phyloP scores from a whole-genome alignment of 2,888 invertebrate species.

The Aspidiotus rigidus region DNA sequence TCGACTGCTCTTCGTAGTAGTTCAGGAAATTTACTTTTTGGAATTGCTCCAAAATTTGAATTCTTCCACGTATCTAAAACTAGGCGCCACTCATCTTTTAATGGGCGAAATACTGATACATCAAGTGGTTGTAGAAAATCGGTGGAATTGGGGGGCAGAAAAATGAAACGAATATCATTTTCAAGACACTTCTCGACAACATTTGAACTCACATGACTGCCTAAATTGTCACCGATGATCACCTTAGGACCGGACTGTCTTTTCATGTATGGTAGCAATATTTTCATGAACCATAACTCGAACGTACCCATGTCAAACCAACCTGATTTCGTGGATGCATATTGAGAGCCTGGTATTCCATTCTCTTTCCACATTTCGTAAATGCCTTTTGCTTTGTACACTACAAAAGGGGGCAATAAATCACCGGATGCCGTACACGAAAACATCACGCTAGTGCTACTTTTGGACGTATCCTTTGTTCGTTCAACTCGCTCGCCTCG shows the following conservation, averaged over 20 bases:
- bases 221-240: slow-evolving; percentile 14
- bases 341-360: slow-evolving; percentile 7
- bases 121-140: slow-evolving; percentile 23
- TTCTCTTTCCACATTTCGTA: slow-evolving; percentile 38
- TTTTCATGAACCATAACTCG: slow-evolving; percentile 29
- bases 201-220: not conserved
- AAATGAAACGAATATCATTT: slow-evolving; percentile 17
- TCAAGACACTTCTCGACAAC: slow-evolving; percentile 3
- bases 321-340: slow-evolving; percentile 23
- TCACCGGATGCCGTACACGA: slow-evolving; percentile 5
- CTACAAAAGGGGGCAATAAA: slow-evolving; percentile 41
- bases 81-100: slow-evolving; percentile 10
- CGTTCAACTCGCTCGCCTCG: not conserved
- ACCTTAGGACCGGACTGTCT: slow-evolving; percentile 8
- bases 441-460: slow-evolving; percentile 14
- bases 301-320: slow-evolving; percentile 34
- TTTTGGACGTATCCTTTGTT: slow-evolving; percentile 9
- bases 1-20: slow-evolving; percentile 8
- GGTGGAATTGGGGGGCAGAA: slow-evolving; percentile 12
- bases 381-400: slow-evolving; percentile 41
- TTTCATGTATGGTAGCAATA: slow-evolving; percentile 8
- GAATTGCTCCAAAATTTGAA: slow-evolving; percentile 5
- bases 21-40: slow-evolving; percentile 21
- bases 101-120: slow-evolving; percentile 14
- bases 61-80: slow-evolving; percentile 17